phyloP scores from a whole-genome alignment of 2,113 vertebrate species.

The Ornithorhynchus anatinus region DNA sequence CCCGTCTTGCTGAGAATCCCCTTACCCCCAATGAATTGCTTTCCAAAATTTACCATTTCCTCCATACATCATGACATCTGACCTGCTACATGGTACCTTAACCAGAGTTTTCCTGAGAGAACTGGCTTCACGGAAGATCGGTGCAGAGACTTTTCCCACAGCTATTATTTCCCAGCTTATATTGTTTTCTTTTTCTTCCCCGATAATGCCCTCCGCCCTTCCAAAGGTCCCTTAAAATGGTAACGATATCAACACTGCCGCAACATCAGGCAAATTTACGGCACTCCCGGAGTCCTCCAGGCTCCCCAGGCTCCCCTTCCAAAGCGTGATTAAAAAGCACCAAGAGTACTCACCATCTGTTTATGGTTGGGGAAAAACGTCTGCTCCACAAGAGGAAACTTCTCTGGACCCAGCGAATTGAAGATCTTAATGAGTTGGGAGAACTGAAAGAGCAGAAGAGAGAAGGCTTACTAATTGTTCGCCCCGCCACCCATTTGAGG shows the following conservation, averaged over 20 bases:
- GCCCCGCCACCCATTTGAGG: not conserved
- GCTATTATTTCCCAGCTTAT: no score
- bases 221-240: not conserved
- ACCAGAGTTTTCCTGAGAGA: not conserved
- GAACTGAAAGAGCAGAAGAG: conserved; percentile 78
- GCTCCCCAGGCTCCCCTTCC: not conserved
- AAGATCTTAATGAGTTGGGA: conserved; percentile 97
- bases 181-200: no score
- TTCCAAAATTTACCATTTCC: not conserved
- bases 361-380: conserved; percentile 92
- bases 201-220: no score
- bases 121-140: not conserved
- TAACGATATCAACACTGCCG: no score
- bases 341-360: conserved; percentile 91
- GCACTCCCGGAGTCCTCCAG: not conserved
- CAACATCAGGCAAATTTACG: not conserved
- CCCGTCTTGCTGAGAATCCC: not conserved
- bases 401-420: conserved; percentile 87
- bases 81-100: not conserved
- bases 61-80: no score
- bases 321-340: conserved; percentile 16
- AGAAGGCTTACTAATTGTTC: conserved; percentile 5
- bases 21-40: not conserved
- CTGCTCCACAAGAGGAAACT: conserved; percentile 95
- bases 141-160: no score